A percentile compares a stretch with the other conserved stretches of the same genome.
phyloP scores from a whole-genome alignment of 2,113 vertebrate genomes.

The Elgaria multicarinata region DNA sequence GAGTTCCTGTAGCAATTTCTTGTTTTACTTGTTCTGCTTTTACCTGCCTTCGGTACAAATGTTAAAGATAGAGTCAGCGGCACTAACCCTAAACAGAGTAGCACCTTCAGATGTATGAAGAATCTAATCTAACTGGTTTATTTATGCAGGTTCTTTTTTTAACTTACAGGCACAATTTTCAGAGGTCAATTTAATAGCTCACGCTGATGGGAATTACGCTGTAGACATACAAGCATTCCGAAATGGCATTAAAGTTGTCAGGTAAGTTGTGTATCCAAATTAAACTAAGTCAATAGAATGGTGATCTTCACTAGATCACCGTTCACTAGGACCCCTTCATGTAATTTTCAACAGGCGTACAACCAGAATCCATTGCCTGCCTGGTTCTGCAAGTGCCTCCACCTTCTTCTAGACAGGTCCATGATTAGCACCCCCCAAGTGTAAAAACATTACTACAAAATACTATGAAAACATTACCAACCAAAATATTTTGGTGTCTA shows the following conservation, averaged over 20 bases:
- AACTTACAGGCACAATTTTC: constrained; percentile 91
- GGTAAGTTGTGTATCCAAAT: constrained; percentile 76
- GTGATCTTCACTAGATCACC: background rate
- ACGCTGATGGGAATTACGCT: constrained; percentile 91
- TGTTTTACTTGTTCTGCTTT: background rate
- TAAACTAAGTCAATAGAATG: background rate
- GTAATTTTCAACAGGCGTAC: background rate
- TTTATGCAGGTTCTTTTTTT: constrained; percentile 48
- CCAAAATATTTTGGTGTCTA: background rate
- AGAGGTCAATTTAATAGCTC: constrained; percentile 93
- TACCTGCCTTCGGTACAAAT: too few relatives aligned
- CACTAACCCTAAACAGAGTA: background rate
- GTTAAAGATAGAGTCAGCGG: background rate
- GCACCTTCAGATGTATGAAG: background rate
- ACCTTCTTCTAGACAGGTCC: background rate
- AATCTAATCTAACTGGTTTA: constrained; percentile 28
- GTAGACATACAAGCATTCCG: constrained; percentile 93
- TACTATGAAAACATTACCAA: background rate
- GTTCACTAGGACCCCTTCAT: background rate
- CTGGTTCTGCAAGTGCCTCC: background rate
- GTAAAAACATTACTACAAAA: background rate
- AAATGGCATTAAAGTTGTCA: constrained; percentile 90
- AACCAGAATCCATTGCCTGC: background rate
- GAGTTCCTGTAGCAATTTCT: background rate
- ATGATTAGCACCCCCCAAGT: background rate